Conservation (phyloP, 1,140 invertebrate genomes). For the Apis cerana region DNA sequence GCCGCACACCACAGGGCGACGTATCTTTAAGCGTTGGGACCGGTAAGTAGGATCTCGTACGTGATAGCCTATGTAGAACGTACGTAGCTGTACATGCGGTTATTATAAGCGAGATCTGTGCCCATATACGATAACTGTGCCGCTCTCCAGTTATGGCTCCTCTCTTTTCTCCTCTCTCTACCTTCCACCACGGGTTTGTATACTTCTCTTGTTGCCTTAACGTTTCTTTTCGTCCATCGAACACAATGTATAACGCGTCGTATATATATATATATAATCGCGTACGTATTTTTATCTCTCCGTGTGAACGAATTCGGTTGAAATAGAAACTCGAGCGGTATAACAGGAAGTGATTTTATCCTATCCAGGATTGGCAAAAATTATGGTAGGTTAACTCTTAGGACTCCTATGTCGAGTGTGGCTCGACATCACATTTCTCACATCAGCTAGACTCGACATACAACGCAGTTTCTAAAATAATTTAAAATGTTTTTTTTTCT, state of each 20-base stretch:
- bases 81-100: slow-evolving; percentile 67
- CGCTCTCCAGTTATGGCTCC: slow-evolving; percentile 67
- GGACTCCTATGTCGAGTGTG: too few species aligned
- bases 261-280: too few species aligned
- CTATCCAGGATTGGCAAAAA: too few species aligned
- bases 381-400: too few species aligned
- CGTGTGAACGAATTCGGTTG: too few species aligned
- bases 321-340: too few species aligned
- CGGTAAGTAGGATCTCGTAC: slow-evolving; percentile 49
- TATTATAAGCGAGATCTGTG: slow-evolving; percentile 70
- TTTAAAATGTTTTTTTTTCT: too few species aligned
- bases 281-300: too few species aligned
- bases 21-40: slow-evolving; percentile 13
- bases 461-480: too few species aligned
- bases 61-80: slow-evolving; percentile 66
- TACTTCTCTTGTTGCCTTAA: background rate
- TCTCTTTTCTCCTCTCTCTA: slow-evolving; percentile 41
- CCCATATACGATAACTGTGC: slow-evolving; percentile 72
- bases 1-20: background rate
- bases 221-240: background rate
- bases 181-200: background rate
- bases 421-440: too few species aligned
- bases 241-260: background rate
- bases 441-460: too few species aligned
- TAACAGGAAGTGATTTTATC: too few species aligned